Evolutionary conservation across 1,140 invertebrate genomes (phyloP), one percentile per base, ranked within the genome.

Genomic region (Drosophila arawakana): DNA sequence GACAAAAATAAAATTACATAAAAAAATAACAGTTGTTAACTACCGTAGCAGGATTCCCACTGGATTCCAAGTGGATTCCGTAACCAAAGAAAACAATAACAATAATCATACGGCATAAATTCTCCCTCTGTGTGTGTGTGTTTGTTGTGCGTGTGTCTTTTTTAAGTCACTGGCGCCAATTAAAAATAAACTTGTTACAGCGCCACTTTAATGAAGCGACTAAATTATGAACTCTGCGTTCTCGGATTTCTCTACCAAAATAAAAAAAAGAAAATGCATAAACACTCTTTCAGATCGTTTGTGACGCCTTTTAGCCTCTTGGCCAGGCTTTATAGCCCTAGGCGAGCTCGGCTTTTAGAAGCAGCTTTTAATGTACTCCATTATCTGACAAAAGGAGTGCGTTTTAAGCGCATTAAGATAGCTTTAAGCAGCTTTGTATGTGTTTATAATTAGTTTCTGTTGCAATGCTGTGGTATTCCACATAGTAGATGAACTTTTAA

Each of bases 1-100:
- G 83, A 88, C 83, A 88, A 88, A 88, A 88, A 88, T 88, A 88
- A 88, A 88, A 88, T 88, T 83, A 88, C 76, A 88, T 89, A 89
- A 88, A 88, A 30, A 88, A 89, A 88, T 88, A 88, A 88, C 83
- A 88, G 83, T 88, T 88, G 84, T 88, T 88, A 88, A 88, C 83
- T 88, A 88, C 83, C 74, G 84, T 54, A 34, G 13, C 65, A 69
- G 71, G 47, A 55, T 39, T 35, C 58, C 67, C 61, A 52, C n/a
- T 9, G 13, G 21, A 18, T 4, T 15, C 21, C 50, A 44, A 58
- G 10, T 62, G 60, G 46, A 25, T 62, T 18, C 13, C 34, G 44
- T 35, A 58, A 50, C 21, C 55, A 52, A 58, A 37, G 9, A 49
- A 49, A 9, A 37, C 21, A 43, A 35, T 18, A 44, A 59, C 37